These are phyloP conservation scores for Gasteruption jaculator DNA, from an alignment of 2,888 invertebrate genomes.

Conservation along the genomic window DNA sequence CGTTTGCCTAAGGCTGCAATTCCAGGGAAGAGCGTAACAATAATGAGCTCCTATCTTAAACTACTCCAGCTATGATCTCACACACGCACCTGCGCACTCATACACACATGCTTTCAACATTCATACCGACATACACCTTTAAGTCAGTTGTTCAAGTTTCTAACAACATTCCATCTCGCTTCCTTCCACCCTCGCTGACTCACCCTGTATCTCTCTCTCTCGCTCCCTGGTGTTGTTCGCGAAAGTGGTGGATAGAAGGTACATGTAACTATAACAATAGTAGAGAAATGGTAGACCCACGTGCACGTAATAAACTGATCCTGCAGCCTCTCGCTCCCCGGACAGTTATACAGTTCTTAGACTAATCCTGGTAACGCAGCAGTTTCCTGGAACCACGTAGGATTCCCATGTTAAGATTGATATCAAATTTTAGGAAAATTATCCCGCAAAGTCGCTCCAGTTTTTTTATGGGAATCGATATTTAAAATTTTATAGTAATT, in stretches of 20 bases:
- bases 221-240: too few relatives aligned
- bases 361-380: too few relatives aligned
- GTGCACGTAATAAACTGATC: conserved; percentile 46
- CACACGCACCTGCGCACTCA: conserved; percentile 13
- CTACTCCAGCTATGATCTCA: conserved; percentile 20
- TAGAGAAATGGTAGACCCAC: conserved; percentile 34
- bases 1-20: conserved; percentile 42
- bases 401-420: too few relatives aligned
- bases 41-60: conserved; percentile 42
- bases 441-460: too few relatives aligned
- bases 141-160: conserved; percentile 16
- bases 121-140: too few relatives aligned
- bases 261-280: conserved; percentile 28
- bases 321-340: too few relatives aligned
- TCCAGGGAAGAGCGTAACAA: conserved; percentile 37
- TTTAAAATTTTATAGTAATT: too few relatives aligned
- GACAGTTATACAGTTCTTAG: too few relatives aligned
- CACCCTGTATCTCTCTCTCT: conserved; percentile 12
- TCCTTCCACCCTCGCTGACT: conserved; percentile 13
- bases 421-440: too few relatives aligned
- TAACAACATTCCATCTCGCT: conserved; percentile 1
- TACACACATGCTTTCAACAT: too few relatives aligned
- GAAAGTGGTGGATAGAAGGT: conserved; percentile 3
- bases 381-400: too few relatives aligned
- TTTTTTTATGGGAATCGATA: too few relatives aligned